phyloP scores from a whole-genome alignment of 1,140 invertebrate genomes.

The Aphis gossypii region DNA sequence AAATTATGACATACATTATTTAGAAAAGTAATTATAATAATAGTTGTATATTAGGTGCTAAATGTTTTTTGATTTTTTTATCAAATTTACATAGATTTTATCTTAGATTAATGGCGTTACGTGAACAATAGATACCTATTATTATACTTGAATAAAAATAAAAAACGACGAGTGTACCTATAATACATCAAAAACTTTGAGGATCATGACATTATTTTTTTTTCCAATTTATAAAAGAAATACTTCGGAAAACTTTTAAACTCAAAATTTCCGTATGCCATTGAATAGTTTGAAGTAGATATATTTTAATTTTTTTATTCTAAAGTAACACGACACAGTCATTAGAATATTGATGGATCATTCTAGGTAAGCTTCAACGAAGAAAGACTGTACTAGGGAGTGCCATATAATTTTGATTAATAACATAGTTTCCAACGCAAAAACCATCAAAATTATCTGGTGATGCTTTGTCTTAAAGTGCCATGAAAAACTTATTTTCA shows the following conservation, averaged over 20 bases:
- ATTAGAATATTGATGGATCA: conserved; percentile 31
- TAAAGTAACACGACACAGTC: background rate
- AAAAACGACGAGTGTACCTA: background rate
- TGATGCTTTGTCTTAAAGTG: background rate
- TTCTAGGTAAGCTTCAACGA: background rate
- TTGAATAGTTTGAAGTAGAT: background rate
- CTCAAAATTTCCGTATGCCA: background rate
- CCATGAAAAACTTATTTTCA: background rate
- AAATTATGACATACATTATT: background rate
- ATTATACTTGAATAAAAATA: background rate
- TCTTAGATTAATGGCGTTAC: background rate
- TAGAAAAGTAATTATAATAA: background rate
- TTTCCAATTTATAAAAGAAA: conserved; percentile 1
- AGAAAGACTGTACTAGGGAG: background rate
- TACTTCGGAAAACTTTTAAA: background rate
- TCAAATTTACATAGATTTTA: background rate
- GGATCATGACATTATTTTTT: conserved; percentile 16
- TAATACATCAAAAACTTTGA: conserved; percentile 24
- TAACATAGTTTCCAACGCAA: background rate
- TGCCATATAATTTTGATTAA: conserved; percentile 33
- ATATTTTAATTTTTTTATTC: conserved; percentile 16
- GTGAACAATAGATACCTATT: background rate
- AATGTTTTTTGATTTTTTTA: background rate
- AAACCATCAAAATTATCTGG: conserved; percentile 3
- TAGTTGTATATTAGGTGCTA: background rate